Evolutionary conservation across 2,888 invertebrate genomes (phyloP).

Genomic region (Polyommatus iphigenia): DNA sequence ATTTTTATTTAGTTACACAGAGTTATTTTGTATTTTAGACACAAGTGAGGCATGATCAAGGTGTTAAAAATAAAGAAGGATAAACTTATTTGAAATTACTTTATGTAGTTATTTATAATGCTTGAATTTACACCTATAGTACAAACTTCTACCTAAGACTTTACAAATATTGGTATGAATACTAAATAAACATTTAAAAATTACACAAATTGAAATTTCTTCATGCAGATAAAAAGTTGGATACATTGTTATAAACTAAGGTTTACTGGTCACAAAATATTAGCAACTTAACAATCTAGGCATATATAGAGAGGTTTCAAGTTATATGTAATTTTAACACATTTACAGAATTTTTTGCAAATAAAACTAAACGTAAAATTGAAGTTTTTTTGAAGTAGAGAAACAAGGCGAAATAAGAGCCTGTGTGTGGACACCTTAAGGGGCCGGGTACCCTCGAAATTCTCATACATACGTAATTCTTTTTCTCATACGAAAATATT

Average conservation of each 20-base stretch:
- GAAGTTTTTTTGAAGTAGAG: neutral
- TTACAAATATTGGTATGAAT: neutral
- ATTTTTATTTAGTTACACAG: neutral
- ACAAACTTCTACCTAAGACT: neutral
- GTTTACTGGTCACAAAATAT: neutral
- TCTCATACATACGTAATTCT: too few species aligned
- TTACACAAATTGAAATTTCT: neutral
- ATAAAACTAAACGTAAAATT: neutral
- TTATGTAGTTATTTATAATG: neutral
- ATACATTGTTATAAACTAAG: neutral
- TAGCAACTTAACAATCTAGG: neutral
- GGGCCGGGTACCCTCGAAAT: too few species aligned
- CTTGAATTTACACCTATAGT: neutral
- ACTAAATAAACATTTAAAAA: neutral
- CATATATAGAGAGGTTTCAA: neutral
- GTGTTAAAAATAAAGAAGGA: neutral
- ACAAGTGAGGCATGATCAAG: neutral
- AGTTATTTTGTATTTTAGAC: constrained; percentile 1
- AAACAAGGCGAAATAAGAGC: neutral
- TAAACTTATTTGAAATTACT: neutral
- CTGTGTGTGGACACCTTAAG: neutral
- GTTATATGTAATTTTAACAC: too few species aligned
- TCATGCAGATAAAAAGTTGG: neutral
- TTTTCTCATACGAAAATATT: too few species aligned
- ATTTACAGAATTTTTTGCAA: neutral